A percentile compares a stretch with the other conserved stretches of the same genome.
These are phyloP conservation scores for Sardina pilchardus DNA, from an alignment of 2,113 vertebrate genomes.

Conservation along the genomic window DNA sequence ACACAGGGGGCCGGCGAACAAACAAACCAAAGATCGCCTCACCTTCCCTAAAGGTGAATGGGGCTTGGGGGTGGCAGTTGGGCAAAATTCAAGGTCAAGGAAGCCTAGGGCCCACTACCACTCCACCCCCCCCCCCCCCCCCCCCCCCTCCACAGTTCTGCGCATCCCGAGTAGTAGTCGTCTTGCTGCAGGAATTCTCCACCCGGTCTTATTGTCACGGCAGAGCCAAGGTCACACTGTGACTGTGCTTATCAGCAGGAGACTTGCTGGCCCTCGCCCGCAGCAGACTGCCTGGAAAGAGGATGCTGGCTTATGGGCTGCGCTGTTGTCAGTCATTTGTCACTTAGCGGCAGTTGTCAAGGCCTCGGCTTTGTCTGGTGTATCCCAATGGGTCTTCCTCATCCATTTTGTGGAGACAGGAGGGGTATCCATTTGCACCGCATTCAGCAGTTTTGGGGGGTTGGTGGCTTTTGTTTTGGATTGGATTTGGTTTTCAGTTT, in stretches of 20 bases:
- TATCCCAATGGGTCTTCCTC: slow-evolving; percentile 51
- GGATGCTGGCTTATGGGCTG: slow-evolving; percentile 51
- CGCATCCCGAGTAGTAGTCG: slow-evolving; percentile 54
- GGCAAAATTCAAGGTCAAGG: slow-evolving; percentile 67
- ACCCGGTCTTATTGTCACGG: slow-evolving; percentile 65
- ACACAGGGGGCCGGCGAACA: background rate
- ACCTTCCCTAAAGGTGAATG: slow-evolving; percentile 42
- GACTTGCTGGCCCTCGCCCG: slow-evolving; percentile 53
- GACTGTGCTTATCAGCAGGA: slow-evolving; percentile 63
- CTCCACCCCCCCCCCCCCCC: background rate
- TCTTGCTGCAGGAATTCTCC: slow-evolving; percentile 60
- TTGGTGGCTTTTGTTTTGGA: slow-evolving; percentile 23
- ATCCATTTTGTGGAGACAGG: slow-evolving; percentile 35
- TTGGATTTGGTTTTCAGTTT: background rate
- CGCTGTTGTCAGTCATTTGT: slow-evolving; percentile 55
- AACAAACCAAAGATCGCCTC: background rate
- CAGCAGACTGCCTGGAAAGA: slow-evolving; percentile 49
- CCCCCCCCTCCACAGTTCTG: slow-evolving; percentile 56
- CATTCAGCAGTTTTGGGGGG: slow-evolving; percentile 36
- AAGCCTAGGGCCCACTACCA: slow-evolving; percentile 44
- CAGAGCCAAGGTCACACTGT: slow-evolving; percentile 69
- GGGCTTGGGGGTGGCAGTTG: background rate
- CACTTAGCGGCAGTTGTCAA: slow-evolving; percentile 60
- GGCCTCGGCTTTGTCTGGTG: slow-evolving; percentile 50
- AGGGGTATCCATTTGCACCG: slow-evolving; percentile 37